These are phyloP conservation scores for Lithobius niger DNA, from an alignment of 1,140 invertebrate species.

Conservation along the genomic window DNA sequence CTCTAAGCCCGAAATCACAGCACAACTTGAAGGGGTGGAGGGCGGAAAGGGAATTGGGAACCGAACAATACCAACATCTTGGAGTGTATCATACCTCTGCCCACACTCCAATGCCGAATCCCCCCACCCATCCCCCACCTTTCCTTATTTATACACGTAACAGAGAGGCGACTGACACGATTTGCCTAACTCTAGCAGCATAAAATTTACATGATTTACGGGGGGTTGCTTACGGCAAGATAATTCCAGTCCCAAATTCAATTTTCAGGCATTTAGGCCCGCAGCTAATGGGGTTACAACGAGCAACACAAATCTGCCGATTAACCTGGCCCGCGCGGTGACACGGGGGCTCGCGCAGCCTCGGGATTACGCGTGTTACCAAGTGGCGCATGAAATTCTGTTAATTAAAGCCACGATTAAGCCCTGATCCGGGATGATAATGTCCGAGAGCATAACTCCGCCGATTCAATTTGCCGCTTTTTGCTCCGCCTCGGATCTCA, in stretches of 20 bases:
- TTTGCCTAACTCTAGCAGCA: too few species aligned
- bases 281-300: constrained; percentile 7
- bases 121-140: too few species aligned
- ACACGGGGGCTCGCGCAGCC: not conserved
- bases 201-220: constrained; percentile 7
- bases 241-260: constrained; percentile 7
- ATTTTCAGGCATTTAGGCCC: constrained; percentile 3
- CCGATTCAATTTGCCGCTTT: constrained; percentile 1
- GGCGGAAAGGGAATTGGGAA: too few species aligned
- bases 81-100: too few species aligned
- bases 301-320: constrained; percentile 5
- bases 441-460: constrained; percentile 1
- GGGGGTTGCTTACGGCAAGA: constrained; percentile 4
- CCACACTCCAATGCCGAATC: too few species aligned
- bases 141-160: too few species aligned
- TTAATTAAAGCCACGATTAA: constrained; percentile 8
- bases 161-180: too few species aligned
- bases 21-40: too few species aligned
- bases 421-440: constrained; percentile 6
- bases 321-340: constrained; percentile 1
- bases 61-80: too few species aligned
- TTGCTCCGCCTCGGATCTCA: not conserved
- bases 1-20: too few species aligned
- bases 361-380: constrained; percentile 6
- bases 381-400: constrained; percentile 4